Evolutionary conservation across 2,797 vertebrate species (phyloP).

Genomic region (Pseudomugil tenellus): DNA sequence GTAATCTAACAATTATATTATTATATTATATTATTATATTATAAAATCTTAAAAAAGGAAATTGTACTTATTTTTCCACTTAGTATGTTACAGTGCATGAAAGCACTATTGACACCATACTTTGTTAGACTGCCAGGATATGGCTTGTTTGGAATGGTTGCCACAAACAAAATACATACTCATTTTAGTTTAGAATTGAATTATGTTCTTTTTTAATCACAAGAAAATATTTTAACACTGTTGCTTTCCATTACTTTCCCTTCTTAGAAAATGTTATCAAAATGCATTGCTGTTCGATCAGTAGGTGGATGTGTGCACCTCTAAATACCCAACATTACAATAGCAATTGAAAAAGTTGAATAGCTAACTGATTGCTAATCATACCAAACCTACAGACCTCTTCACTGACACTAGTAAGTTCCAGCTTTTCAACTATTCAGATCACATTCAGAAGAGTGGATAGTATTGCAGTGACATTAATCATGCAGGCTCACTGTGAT

Average conservation of each 20-base stretch:
- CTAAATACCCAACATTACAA: not conserved
- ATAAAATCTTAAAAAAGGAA: no score
- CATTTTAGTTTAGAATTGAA: not conserved
- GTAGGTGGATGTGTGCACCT: slow-evolving; percentile 23
- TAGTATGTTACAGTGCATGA: not conserved
- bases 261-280: slow-evolving; percentile 12
- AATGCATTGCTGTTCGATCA: not conserved
- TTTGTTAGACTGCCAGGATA: not conserved
- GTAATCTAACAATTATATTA: not conserved
- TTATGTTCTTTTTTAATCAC: not conserved
- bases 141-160: not conserved
- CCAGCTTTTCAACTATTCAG: slow-evolving; percentile 55
- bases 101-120: not conserved
- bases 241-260: slow-evolving; percentile 21
- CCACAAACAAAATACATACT: not conserved
- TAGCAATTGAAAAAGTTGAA: slow-evolving; percentile 42
- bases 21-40: not conserved
- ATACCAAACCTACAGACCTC: slow-evolving; percentile 39
- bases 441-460: slow-evolving; percentile 44
- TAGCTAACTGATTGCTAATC: slow-evolving; percentile 54
- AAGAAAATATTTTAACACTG: not conserved
- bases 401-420: slow-evolving; percentile 35
- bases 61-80: not conserved
- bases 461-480: slow-evolving; percentile 63
- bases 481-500: slow-evolving; percentile 69